Evolutionary conservation across 2,797 vertebrate species (phyloP), one percentile per base, ranked within the genome.

Genomic region (Geotrypetes seraphini): DNA sequence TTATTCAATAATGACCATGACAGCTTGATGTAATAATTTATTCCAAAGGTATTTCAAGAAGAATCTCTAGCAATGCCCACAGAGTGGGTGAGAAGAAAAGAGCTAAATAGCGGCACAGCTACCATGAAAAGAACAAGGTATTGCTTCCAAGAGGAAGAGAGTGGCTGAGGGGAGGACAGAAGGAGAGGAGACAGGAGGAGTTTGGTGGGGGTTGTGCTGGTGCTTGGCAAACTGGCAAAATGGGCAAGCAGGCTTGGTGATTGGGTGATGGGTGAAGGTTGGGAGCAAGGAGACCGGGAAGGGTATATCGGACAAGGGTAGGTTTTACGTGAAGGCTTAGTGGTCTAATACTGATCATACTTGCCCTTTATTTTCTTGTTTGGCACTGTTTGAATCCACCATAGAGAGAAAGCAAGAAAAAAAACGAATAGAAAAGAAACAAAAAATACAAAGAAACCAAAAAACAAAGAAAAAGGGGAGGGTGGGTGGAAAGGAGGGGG

Each of bases 281-380:
- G 16, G 16, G 22, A 4, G 11, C n/a, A 29, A 18, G 33, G 23
- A 17, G 29, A 24, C 12, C 24, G 18, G 25, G 33, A n/a, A 25
- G 23, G 19, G 19, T 19, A 19, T 19, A 8, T 19, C n/a, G n/a
- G n/a, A n/a, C n/a, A n/a, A n/a, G 43, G 45, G 39, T 31, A 37
- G 37, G 18, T 32, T n/a, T 68, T 31, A n/a, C n/a, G 68, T 79
- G 81, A 63, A 66, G 76, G 84, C 82, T 84, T 87, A 79, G 87
- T 89, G 91, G 88, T 91, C 94, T 94, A 91, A 94, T 89, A 92
- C 93, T 91, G 89, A 90, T 86, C 91, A 97, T 97, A 98, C 93
- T 98, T 98, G 93, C 93, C 93, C 91, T 92, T 92, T 76, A 57
- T 73, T 88, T 82, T 83, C 83, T 60, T 83, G 80, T 77, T 78